Conservation (phyloP, 1,140 invertebrate genomes). For the Lordiphosa mommai region DNA sequence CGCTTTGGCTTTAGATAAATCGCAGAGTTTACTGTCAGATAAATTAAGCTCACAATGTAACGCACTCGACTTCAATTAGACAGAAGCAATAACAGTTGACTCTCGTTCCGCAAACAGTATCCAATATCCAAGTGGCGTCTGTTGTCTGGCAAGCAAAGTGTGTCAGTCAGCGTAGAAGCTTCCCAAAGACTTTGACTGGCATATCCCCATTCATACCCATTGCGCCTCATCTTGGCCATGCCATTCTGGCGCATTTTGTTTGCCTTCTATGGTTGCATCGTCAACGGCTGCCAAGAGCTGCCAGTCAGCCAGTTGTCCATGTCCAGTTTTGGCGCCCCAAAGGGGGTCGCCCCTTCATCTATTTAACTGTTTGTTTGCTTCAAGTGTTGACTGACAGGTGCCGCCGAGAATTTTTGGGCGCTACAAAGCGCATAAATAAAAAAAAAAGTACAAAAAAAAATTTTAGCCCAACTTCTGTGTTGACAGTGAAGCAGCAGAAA, state of each 20-base stretch:
- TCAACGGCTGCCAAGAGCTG: conserved; percentile 37
- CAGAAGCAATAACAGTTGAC: conserved; percentile 44
- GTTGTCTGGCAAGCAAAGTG: conserved; percentile 48
- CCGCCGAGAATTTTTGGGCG: conserved; percentile 70
- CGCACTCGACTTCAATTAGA: conserved; percentile 68
- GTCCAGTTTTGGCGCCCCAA: conserved; percentile 6
- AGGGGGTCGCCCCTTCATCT: conserved; percentile 1
- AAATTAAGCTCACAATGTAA: conserved; percentile 41
- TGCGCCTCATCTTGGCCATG: conserved; percentile 10
- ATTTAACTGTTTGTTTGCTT: conserved; percentile 15
- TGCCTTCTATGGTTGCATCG: conserved; percentile 16
- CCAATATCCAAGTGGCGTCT: conserved; percentile 22
- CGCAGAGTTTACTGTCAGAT: conserved; percentile 20
- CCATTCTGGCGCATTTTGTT: conserved; percentile 26
- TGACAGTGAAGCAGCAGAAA: conserved; percentile 34
- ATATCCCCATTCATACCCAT: conserved; percentile 15
- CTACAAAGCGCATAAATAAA: conserved; percentile 74
- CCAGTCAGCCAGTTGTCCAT: conserved; percentile 19
- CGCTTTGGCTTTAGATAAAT: conserved; percentile 11
- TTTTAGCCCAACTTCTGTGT: conserved; percentile 31
- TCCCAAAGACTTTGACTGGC: conserved; percentile 53
- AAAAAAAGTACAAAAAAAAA: conserved; percentile 17
- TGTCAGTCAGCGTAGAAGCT: conserved; percentile 63
- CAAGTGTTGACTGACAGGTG: conserved; percentile 69
- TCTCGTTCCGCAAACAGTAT: neutral